Conservation (phyloP, 2,113 vertebrate species). For the Saimiri boliviensis region DNA sequence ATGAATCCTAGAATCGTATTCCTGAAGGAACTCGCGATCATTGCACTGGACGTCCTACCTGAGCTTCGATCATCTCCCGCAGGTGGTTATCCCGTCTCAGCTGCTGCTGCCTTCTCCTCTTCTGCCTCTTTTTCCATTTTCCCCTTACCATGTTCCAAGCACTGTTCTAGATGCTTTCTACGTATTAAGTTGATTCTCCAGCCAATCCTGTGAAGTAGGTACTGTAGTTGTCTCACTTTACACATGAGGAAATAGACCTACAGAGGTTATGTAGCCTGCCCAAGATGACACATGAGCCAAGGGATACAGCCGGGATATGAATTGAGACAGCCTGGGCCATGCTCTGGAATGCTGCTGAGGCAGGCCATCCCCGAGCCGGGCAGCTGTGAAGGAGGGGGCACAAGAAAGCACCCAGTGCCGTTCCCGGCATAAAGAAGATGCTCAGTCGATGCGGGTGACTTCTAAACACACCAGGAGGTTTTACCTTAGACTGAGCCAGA, state of each 20-base stretch:
- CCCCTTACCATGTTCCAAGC: fast-evolving
- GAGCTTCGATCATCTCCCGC: neutral
- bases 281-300: neutral
- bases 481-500: neutral
- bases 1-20: neutral
- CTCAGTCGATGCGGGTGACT: neutral
- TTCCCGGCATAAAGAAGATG: neutral
- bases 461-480: neutral
- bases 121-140: neutral
- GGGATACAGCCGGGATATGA: neutral
- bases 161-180: neutral
- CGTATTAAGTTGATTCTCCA: neutral
- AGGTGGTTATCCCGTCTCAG: neutral
- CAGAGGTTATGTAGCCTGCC: neutral
- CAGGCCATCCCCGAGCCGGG: neutral
- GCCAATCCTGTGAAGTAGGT: neutral
- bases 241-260: neutral
- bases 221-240: neutral
- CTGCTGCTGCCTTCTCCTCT: too few species aligned
- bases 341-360: neutral
- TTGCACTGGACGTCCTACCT: neutral
- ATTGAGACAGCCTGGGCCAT: neutral
- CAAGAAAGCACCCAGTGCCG: neutral
- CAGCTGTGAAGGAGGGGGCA: neutral
- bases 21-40: neutral